Conservation (phyloP, 2,797 vertebrate species). For the Gymnoscopelus braueri region DNA sequence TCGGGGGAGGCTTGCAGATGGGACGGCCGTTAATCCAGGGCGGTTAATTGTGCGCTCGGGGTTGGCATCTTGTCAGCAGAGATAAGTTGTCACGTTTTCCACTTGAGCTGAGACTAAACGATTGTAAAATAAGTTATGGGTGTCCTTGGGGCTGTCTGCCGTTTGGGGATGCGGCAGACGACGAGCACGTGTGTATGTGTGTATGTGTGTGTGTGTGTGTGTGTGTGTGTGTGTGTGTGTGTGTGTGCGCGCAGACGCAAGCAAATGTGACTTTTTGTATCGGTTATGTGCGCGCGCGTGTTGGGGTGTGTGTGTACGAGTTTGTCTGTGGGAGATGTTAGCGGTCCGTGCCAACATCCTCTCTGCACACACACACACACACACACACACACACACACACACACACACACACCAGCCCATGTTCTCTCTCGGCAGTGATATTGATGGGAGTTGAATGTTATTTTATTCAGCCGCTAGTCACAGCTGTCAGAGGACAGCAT, state of each 20-base stretch:
- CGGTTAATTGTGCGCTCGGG: slow-evolving; percentile 93
- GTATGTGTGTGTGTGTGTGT: no score
- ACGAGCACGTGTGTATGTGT: slow-evolving; percentile 68
- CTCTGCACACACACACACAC: slow-evolving; percentile 18
- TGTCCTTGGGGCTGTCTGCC: slow-evolving; percentile 96
- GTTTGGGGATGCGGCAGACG: slow-evolving; percentile 68
- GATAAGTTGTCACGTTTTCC: slow-evolving; percentile 99
- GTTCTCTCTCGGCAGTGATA: slow-evolving; percentile 84
- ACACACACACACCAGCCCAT: slow-evolving; percentile 75
- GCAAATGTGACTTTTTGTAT: not conserved
- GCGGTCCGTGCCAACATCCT: slow-evolving; percentile 74
- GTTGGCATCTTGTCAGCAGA: slow-evolving; percentile 95
- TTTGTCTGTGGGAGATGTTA: slow-evolving; percentile 74
- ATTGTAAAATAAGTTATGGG: slow-evolving; percentile 99
- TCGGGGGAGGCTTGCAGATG: slow-evolving; percentile 79
- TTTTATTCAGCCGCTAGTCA: slow-evolving; percentile 96
- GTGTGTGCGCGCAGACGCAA: slow-evolving; percentile 55
- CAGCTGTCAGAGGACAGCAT: slow-evolving; percentile 88
- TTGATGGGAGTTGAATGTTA: slow-evolving; percentile 97
- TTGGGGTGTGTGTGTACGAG: slow-evolving; percentile 60
- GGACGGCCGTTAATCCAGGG: slow-evolving; percentile 88
- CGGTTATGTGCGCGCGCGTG: not conserved
- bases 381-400: slow-evolving; percentile 21
- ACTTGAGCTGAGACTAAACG: slow-evolving; percentile 99
- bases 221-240: slow-evolving; percentile 56